Evolutionary conservation across 2,113 vertebrate genomes (phyloP).

Genomic region (Lagenorhynchus albirostris): DNA sequence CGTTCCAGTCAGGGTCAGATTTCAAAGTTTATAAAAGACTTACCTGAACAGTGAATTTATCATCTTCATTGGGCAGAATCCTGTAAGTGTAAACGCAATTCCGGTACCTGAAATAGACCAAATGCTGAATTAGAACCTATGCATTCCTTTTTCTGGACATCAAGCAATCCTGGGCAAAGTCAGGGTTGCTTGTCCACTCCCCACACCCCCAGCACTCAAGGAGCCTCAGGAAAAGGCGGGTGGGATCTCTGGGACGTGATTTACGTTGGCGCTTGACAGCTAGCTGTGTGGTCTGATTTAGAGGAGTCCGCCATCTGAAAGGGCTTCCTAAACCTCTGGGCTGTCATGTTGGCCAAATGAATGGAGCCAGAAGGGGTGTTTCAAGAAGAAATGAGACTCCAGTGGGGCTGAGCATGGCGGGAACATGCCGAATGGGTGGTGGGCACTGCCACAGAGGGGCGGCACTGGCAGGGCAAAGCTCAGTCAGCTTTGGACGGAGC

Average conservation of each 20-base stretch:
- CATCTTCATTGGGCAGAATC: conserved; percentile 95
- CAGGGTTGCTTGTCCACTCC: too few relatives aligned
- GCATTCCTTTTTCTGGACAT: rapidly evolving
- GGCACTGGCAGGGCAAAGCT: not conserved
- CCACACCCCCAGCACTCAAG: not conserved
- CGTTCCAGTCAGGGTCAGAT: not conserved
- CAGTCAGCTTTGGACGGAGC: not conserved
- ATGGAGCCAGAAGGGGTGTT: not conserved
- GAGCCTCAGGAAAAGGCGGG: not conserved
- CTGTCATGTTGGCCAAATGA: not conserved
- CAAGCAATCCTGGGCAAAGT: rapidly evolving
- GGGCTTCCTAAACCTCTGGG: not conserved
- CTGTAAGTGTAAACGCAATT: conserved; percentile 97
- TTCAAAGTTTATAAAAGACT: conserved; percentile 30
- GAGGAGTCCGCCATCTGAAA: rapidly evolving
- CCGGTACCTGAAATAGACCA: conserved; percentile 88
- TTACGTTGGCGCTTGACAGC: not conserved
- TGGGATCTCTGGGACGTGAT: rapidly evolving
- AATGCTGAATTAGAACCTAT: not conserved
- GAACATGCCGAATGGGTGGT: rapidly evolving
- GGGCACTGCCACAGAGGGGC: not conserved
- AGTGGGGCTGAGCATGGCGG: too few relatives aligned
- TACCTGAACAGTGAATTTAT: conserved; percentile 96
- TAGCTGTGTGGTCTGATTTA: not conserved
- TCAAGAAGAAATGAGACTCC: conserved; percentile 31